Evolutionary conservation across 2,113 vertebrate species (phyloP).

Genomic region (Burhinus bistriatus): DNA sequence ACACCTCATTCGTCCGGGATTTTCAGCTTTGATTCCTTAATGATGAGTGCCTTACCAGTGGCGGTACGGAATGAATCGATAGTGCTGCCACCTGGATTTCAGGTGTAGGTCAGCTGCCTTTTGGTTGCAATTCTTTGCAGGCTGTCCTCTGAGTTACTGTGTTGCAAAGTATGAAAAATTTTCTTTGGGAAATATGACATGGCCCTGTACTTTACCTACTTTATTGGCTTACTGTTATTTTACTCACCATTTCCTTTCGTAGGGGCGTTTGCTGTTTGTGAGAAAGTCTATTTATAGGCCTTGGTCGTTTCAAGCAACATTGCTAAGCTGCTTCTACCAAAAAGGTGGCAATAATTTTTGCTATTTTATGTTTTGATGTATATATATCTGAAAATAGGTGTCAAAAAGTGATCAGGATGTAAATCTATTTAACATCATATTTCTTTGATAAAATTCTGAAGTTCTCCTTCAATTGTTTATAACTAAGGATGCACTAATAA

Average conservation of each 20-base stretch:
- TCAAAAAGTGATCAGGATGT: background rate
- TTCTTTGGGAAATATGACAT: fast-evolving
- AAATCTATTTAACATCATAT: background rate
- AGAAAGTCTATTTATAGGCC: background rate
- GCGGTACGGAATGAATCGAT: fast-evolving
- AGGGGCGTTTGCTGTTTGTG: background rate
- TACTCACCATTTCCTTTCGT: background rate
- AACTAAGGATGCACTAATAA: background rate
- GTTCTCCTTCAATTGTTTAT: background rate
- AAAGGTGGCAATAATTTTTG: background rate
- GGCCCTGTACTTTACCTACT: background rate
- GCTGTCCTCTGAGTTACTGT: background rate
- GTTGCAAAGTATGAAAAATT: background rate
- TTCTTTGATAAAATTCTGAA: background rate
- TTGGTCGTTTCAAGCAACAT: background rate
- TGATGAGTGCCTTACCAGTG: background rate
- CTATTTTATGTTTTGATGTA: background rate
- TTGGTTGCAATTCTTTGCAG: background rate
- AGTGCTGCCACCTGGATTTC: background rate
- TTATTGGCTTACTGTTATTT: background rate
- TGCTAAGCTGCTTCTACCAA: background rate
- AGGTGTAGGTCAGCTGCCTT: background rate
- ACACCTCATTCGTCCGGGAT: background rate
- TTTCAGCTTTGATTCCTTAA: background rate
- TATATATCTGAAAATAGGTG: background rate